Conservation (phyloP, 2,797 vertebrate species). For the Loris lydekkerianus region DNA sequence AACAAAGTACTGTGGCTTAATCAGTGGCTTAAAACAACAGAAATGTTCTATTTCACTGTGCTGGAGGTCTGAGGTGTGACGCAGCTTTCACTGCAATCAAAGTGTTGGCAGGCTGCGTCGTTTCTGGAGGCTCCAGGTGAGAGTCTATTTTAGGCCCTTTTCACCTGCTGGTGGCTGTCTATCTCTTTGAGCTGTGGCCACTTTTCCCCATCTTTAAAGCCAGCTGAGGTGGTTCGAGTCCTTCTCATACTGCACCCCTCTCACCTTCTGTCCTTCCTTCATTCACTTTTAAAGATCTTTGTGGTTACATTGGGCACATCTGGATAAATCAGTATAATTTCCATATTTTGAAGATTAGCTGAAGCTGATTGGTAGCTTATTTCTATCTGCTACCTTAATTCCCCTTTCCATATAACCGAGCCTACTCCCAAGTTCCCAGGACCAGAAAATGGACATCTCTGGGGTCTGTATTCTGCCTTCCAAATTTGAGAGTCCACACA, state of each 20-base stretch:
- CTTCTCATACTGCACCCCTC: background rate
- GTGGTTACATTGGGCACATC: no score
- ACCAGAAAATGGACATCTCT: rapidly evolving
- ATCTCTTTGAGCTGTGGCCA: rapidly evolving
- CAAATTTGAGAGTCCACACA: rapidly evolving
- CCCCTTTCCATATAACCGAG: background rate
- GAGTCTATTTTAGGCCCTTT: background rate
- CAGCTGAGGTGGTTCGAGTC: background rate
- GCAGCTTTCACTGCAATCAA: background rate
- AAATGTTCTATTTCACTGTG: background rate
- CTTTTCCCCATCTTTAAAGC: background rate
- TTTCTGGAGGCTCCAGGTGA: background rate
- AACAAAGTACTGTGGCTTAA: background rate
- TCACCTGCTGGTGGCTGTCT: background rate
- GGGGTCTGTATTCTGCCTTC: background rate
- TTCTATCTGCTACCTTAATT: background rate
- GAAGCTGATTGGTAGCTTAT: no score
- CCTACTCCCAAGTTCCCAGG: background rate
- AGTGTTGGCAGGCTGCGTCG: background rate
- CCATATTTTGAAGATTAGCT: background rate
- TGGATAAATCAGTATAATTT: background rate
- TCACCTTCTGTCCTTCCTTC: no score
- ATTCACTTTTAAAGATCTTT: no score
- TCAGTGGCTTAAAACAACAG: background rate
- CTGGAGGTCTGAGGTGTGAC: background rate